Evolutionary conservation across 64 coral and sea anemone species (phyloP).

Genomic region (Pocillopora damicornis): DNA sequence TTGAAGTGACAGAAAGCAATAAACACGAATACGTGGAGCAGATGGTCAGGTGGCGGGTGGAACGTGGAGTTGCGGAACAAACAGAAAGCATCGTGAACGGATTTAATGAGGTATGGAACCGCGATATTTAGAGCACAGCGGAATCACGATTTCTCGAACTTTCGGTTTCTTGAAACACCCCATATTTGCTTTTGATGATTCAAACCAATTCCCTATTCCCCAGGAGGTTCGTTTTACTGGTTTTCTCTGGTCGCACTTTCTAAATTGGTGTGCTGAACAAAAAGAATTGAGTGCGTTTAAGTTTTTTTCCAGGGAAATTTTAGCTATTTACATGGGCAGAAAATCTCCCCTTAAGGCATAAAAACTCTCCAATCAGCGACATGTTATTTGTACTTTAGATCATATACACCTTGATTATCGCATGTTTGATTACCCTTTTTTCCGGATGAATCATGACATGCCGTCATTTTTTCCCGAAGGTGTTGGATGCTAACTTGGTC

Average conservation of each 20-base stretch:
- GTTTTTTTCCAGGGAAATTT: no score
- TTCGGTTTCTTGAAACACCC: neutral
- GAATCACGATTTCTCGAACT: neutral
- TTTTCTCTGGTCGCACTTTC: no score
- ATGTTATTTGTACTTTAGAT: no score
- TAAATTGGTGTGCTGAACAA: no score
- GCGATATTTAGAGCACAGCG: neutral
- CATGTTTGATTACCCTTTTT: neutral
- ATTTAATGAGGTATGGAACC: conserved; percentile 81
- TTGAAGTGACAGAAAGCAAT: conserved; percentile 88
- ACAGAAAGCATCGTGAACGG: conserved; percentile 87
- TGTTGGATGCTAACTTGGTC: conserved; percentile 81
- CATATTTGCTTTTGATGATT: no score
- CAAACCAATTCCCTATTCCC: no score
- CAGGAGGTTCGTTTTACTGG: no score
- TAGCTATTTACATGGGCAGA: no score
- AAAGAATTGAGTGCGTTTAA: no score
- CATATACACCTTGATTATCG: neutral
- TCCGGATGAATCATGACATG: neutral
- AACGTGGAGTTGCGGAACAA: conserved; percentile 95
- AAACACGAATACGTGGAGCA: conserved; percentile 87
- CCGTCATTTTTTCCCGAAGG: conserved; percentile 38
- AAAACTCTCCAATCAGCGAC: no score
- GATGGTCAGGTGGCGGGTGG: conserved; percentile 98
- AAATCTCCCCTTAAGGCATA: no score